Evolutionary conservation across 2,888 invertebrate genomes (phyloP).

Genomic region (Cephus pulcher): DNA sequence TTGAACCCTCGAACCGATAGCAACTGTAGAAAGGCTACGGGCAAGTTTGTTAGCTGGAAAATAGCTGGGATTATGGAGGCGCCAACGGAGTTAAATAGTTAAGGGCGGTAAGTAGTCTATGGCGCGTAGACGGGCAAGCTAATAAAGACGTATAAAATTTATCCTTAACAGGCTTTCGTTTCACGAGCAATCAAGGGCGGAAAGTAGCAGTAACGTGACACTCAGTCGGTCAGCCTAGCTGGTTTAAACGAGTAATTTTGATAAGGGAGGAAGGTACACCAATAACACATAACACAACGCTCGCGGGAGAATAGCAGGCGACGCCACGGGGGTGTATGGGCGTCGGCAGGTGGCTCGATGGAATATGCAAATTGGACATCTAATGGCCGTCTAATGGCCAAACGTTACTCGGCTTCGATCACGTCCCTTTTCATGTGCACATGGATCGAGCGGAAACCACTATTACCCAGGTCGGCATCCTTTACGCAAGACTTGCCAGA

Average conservation of each 20-base stretch:
- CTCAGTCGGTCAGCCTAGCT: neutral
- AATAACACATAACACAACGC: conserved; percentile 39
- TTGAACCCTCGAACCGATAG: neutral
- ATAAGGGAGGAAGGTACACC: conserved; percentile 45
- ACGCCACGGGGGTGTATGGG: neutral
- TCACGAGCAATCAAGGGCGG: neutral
- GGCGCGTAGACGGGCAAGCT: neutral
- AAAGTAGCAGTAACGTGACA: neutral
- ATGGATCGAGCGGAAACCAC: neutral
- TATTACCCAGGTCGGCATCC: neutral
- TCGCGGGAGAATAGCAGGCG: conserved; percentile 1
- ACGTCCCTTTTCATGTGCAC: neutral
- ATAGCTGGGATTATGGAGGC: neutral
- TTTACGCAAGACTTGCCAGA: conserved; percentile 5
- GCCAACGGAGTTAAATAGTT: neutral
- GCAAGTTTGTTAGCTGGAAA: neutral
- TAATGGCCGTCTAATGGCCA: conserved; percentile 43
- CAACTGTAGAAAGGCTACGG: neutral
- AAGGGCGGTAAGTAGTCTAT: neutral
- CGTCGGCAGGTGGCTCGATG: conserved; percentile 35
- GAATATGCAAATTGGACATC: conserved; percentile 49
- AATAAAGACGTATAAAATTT: neutral
- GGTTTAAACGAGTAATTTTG: conserved; percentile 35
- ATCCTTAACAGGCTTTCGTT: neutral
- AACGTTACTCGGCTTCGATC: conserved; percentile 31